Evolutionary conservation across 2,113 vertebrate species (phyloP).

Genomic region (Mus spicilegus): DNA sequence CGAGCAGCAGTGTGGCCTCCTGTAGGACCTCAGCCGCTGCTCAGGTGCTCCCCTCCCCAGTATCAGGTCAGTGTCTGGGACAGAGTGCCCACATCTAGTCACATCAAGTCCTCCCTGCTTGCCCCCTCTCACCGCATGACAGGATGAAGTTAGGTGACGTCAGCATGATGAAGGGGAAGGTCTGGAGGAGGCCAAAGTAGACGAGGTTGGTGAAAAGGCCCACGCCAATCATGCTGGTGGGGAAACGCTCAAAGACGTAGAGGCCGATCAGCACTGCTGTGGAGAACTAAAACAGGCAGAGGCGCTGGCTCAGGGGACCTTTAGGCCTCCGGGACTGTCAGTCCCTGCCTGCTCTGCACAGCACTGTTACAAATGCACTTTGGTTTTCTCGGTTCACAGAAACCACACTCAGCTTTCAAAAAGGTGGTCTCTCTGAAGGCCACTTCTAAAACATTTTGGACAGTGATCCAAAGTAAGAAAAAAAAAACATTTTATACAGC

Average conservation of each 20-base stretch:
- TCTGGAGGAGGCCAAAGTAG: conserved; percentile 96
- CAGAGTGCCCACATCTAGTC: background rate
- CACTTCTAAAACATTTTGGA: conserved; percentile 38
- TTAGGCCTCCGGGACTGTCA: background rate
- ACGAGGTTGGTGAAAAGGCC: conserved; percentile 98
- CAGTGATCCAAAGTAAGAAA: background rate
- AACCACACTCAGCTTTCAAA: background rate
- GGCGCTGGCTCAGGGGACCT: background rate
- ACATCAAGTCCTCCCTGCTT: background rate
- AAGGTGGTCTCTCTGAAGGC: background rate
- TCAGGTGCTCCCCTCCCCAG: background rate
- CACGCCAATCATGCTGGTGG: conserved; percentile 91
- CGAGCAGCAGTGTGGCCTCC: background rate
- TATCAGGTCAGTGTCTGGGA: background rate
- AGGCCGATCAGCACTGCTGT: conserved; percentile 93
- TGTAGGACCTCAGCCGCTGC: background rate
- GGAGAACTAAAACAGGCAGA: conserved; percentile 90
- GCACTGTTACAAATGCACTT: background rate
- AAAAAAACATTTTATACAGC: conserved; percentile 23
- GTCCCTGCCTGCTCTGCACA: background rate
- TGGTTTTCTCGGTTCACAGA: background rate
- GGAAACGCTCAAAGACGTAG: conserved; percentile 95
- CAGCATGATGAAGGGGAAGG: conserved; percentile 96
- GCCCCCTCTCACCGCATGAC: conserved; percentile 92
- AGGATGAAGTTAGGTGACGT: conserved; percentile 98